Percentiles rank a stretch among this genome's conserved stretches.
These are phyloP conservation scores for Fopius arisanus DNA, from an alignment of 1,140 invertebrate genomes.

Conservation along the genomic window DNA sequence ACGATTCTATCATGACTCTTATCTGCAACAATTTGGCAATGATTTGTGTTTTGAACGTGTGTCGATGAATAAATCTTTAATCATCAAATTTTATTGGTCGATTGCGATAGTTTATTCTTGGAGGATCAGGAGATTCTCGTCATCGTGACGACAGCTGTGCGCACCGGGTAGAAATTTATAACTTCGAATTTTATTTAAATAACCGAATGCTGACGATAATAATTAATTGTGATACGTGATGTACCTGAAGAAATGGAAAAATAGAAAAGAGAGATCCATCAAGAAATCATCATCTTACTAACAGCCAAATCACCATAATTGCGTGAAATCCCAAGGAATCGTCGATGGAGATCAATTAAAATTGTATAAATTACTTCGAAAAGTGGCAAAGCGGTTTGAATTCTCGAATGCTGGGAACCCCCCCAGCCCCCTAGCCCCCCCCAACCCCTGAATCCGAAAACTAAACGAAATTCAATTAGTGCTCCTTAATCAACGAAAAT, in stretches of 20 bases:
- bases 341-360: neutral
- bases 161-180: too few relatives aligned
- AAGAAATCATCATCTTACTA: neutral
- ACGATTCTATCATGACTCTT: neutral
- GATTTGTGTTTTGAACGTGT: neutral
- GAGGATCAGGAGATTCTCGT: neutral
- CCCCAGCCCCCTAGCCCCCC: neutral
- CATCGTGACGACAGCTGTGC: neutral
- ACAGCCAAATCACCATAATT: neutral
- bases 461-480: constrained; percentile 12
- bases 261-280: too few relatives aligned
- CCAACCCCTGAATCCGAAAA: neutral
- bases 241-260: too few relatives aligned
- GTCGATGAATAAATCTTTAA: neutral
- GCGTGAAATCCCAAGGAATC: neutral
- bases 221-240: too few relatives aligned
- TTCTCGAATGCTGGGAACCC: neutral
- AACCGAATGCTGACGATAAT: too few relatives aligned
- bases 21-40: constrained; percentile 1
- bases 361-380: neutral
- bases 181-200: too few relatives aligned
- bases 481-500: constrained; percentile 11
- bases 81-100: neutral
- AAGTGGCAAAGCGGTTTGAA: neutral
- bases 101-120: neutral